A percentile compares a stretch with the other conserved stretches of the same genome.
phyloP scores from a whole-genome alignment of 2,113 vertebrate genomes.

The Oncorhynchus clarkii region DNA sequence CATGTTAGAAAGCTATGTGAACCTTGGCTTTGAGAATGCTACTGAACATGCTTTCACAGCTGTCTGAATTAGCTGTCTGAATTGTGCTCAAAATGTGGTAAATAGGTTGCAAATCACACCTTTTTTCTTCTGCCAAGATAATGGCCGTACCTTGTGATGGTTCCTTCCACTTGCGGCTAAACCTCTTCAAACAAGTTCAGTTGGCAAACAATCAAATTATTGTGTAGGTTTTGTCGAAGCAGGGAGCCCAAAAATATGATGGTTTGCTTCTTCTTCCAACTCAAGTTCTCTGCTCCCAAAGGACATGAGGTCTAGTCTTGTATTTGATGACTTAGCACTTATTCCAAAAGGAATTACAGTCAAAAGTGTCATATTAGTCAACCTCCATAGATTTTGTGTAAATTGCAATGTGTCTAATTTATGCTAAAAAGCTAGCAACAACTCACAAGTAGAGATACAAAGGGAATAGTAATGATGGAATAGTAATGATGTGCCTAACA shows the following conservation, averaged over 20 bases:
- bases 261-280: conserved; percentile 14
- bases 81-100: conserved; percentile 1
- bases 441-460: too few relatives aligned
- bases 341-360: too few relatives aligned
- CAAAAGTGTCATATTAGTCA: too few relatives aligned
- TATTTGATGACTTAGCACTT: too few relatives aligned
- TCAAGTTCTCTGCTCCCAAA: too few relatives aligned
- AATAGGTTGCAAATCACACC: conserved; percentile 14
- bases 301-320: too few relatives aligned
- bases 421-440: too few relatives aligned
- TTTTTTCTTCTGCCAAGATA: conserved; percentile 11
- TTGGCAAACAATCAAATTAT: neutral
- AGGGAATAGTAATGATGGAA: too few relatives aligned
- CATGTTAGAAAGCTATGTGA: conserved; percentile 51
- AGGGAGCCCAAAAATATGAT: conserved; percentile 38
- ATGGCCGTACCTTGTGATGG: conserved; percentile 36
- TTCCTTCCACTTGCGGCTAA: conserved; percentile 33
- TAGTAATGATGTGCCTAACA: too few relatives aligned
- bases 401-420: too few relatives aligned
- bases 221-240: conserved; percentile 17
- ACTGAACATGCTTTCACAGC: conserved; percentile 57
- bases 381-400: too few relatives aligned
- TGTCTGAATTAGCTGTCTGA: conserved; percentile 26
- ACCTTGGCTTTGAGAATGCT: conserved; percentile 44
- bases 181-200: conserved; percentile 55